phyloP scores from a whole-genome alignment of 2,797 vertebrate genomes.

The Notolepis coatsorum region DNA sequence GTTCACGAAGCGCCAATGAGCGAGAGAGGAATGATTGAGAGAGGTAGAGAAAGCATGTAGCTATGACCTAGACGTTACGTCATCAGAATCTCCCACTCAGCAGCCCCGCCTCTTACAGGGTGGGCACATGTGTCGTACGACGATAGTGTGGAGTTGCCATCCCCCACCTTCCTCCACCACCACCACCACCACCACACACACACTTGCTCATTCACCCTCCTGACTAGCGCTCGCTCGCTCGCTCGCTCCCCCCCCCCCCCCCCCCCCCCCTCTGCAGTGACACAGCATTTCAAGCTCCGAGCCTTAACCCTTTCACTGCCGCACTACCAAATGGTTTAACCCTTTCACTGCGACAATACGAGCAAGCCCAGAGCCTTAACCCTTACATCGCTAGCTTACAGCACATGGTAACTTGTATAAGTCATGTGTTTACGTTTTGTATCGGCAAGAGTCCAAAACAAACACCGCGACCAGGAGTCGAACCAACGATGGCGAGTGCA shows the following conservation, averaged over 20 bases:
- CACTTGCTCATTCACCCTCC: conserved; percentile 38
- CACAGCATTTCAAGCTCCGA: conserved; percentile 56
- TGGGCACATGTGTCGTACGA: conserved; percentile 66
- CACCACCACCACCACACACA: conserved; percentile 37
- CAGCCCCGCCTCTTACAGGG: conserved; percentile 47
- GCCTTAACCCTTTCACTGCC: too few species aligned
- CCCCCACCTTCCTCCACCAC: conserved; percentile 36
- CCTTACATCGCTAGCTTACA: conserved; percentile 51
- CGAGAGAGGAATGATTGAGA: conserved; percentile 53
- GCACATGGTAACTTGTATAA: too few species aligned
- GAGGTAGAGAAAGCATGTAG: conserved; percentile 68
- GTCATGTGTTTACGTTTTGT: too few species aligned
- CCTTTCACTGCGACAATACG: too few species aligned
- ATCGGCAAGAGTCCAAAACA: too few species aligned
- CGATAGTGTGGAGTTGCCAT: conserved; percentile 37
- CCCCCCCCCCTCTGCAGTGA: conserved; percentile 59
- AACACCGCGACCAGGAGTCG: too few species aligned
- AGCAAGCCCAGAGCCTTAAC: too few species aligned
- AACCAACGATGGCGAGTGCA: too few species aligned
- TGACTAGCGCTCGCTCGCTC: conserved; percentile 38
- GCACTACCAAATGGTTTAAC: too few species aligned
- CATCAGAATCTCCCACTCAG: conserved; percentile 61
- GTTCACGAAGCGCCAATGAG: conserved; percentile 68
- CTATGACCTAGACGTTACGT: conserved; percentile 69
- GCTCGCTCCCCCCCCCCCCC: conserved; percentile 38